These are phyloP conservation scores for Penaeus monodon DNA, from an alignment of 2,888 invertebrate genomes.

Conservation along the genomic window DNA sequence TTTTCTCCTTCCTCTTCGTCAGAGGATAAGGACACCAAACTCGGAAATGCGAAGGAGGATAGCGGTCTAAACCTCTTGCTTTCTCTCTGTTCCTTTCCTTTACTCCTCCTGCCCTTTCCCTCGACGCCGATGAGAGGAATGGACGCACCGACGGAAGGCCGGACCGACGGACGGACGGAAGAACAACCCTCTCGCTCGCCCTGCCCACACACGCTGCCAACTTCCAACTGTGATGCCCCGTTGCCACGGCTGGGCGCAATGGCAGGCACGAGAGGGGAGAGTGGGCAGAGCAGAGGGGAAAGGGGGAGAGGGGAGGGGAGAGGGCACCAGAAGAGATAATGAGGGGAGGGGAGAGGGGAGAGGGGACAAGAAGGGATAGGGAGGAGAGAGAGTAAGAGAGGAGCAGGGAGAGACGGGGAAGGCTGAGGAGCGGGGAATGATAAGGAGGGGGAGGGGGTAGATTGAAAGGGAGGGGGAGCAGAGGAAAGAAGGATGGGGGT, in stretches of 20 bases:
- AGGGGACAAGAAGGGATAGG: neutral
- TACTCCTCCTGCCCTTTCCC: too few relatives aligned
- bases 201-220: too few relatives aligned
- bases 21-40: too few relatives aligned
- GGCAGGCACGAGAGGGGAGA: neutral
- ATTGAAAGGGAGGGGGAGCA: neutral
- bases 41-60: too few relatives aligned
- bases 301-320: neutral
- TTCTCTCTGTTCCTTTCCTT: too few relatives aligned
- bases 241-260: neutral
- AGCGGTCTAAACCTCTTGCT: too few relatives aligned
- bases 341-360: neutral
- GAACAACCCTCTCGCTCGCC: too few relatives aligned
- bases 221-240: too few relatives aligned
- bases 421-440: neutral
- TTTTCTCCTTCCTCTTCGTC: neutral
- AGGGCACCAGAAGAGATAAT: neutral
- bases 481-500: neutral
- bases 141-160: too few relatives aligned
- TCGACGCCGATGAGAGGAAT: too few relatives aligned
- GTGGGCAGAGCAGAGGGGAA: neutral
- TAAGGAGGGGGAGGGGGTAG: neutral
- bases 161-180: too few relatives aligned
- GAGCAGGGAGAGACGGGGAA: neutral
- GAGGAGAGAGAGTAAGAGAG: neutral